These are phyloP conservation scores for Sebastes minor DNA, from an alignment of 2,797 vertebrate species.

Conservation along the genomic window DNA sequence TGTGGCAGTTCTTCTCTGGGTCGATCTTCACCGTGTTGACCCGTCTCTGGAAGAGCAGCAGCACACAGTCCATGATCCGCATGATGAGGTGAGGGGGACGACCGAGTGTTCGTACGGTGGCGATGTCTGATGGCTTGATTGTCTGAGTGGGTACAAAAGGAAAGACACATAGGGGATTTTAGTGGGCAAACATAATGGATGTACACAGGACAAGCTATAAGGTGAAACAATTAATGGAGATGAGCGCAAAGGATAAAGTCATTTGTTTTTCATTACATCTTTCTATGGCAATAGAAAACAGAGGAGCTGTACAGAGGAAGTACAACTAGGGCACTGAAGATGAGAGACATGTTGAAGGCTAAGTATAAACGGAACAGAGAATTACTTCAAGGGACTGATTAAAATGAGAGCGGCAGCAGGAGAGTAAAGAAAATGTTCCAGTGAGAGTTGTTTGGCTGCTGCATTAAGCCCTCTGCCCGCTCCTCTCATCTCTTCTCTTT, in stretches of 20 bases:
- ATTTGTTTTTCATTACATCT: neutral
- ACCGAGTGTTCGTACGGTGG: slow-evolving; percentile 92
- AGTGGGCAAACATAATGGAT: neutral
- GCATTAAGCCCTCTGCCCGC: slow-evolving; percentile 4
- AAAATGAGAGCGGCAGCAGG: slow-evolving; percentile 33
- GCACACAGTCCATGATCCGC: slow-evolving; percentile 98
- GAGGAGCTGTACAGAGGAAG: neutral
- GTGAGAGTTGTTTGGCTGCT: slow-evolving; percentile 40
- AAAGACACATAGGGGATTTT: neutral
- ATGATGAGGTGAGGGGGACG: slow-evolving; percentile 97
- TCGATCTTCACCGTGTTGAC: slow-evolving; percentile 89
- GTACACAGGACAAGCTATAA: neutral
- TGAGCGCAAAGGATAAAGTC: neutral
- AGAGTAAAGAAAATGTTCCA: slow-evolving; percentile 36
- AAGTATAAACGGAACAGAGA: neutral
- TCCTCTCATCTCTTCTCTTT: slow-evolving; percentile 5
- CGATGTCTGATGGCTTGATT: slow-evolving; percentile 95
- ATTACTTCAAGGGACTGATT: slow-evolving; percentile 43
- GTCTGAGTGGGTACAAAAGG: slow-evolving; percentile 79
- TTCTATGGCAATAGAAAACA: neutral
- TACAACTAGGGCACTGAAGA: neutral
- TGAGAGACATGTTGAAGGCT: neutral
- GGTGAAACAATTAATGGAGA: neutral
- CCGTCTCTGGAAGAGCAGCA: slow-evolving; percentile 92
- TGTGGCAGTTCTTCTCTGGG: slow-evolving; percentile 85